These are phyloP conservation scores for Microcebus lehilahytsara DNA, from an alignment of 2,113 vertebrate genomes.

Conservation along the genomic window DNA sequence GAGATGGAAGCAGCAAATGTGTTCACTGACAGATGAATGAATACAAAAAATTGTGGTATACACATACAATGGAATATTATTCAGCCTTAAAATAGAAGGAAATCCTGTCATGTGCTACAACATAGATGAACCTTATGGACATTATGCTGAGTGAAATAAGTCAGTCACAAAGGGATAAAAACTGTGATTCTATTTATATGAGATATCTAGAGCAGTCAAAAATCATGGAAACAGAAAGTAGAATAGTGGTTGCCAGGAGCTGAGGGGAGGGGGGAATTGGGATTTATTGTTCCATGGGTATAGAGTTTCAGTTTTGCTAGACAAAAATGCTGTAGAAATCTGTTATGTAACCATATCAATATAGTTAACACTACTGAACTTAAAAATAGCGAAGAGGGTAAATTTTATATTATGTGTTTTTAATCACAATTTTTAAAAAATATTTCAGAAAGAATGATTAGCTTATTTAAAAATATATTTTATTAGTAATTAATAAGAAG, in stretches of 20 bases:
- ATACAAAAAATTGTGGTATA: background rate
- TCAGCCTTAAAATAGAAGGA: background rate
- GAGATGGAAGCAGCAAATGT: background rate
- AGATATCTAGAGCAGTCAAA: background rate
- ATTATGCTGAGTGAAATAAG: background rate
- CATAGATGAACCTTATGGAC: background rate
- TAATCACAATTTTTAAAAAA: background rate
- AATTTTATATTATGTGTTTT: background rate
- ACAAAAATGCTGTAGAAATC: background rate
- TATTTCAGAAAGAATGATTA: background rate
- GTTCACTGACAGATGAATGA: background rate
- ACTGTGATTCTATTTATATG: background rate
- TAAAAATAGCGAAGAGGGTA: background rate
- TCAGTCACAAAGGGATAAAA: background rate
- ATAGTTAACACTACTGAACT: background rate
- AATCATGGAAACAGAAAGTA: background rate
- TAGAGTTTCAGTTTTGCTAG: background rate
- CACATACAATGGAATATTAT: background rate
- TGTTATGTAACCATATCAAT: background rate
- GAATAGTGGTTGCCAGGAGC: background rate
- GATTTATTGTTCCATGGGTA: background rate
- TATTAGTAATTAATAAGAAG: background rate
- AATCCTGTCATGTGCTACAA: background rate
- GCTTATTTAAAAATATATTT: slow-evolving; percentile 25
- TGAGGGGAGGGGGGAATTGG: background rate